Conservation (phyloP, 2,113 vertebrate species). For the Rhinoderma darwinii region DNA sequence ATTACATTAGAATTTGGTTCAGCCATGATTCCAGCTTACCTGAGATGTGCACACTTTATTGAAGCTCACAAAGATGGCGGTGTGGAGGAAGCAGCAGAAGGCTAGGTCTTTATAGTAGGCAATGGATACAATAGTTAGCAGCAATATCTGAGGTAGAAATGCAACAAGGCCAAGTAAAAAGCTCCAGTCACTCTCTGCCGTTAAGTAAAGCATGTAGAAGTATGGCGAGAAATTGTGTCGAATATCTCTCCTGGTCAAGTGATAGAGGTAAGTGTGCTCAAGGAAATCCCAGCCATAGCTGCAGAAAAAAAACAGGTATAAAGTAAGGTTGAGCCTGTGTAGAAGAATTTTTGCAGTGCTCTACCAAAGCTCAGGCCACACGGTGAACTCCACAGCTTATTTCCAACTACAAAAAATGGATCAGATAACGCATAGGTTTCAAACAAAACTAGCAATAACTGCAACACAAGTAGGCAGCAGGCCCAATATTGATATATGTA, state of each 20-base stretch:
- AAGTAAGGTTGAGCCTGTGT: background rate
- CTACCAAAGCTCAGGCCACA: no score
- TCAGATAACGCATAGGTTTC: no score
- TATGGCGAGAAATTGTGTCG: constrained; percentile 97
- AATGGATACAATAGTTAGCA: constrained; percentile 79
- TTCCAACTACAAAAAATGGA: no score
- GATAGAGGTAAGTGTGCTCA: constrained; percentile 91
- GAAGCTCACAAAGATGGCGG: constrained; percentile 89
- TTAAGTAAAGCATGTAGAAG: constrained; percentile 95
- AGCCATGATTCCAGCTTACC: constrained; percentile 64
- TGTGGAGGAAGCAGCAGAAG: constrained; percentile 92
- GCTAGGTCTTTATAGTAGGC: constrained; percentile 81
- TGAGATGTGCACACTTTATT: constrained; percentile 99
- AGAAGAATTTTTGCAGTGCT: background rate
- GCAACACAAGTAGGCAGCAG: no score
- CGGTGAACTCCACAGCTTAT: no score
- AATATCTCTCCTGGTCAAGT: constrained; percentile 89
- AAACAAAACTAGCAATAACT: no score
- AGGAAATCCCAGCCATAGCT: constrained; percentile 91
- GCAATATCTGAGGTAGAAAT: constrained; percentile 85
- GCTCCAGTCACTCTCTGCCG: constrained; percentile 85
- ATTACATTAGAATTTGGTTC: background rate
- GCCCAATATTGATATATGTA: no score
- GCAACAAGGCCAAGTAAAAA: constrained; percentile 79
- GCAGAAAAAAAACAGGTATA: background rate